Evolutionary conservation across 23 tunicate genomes (phyloP).

Genomic region (Ciona savignyi): DNA sequence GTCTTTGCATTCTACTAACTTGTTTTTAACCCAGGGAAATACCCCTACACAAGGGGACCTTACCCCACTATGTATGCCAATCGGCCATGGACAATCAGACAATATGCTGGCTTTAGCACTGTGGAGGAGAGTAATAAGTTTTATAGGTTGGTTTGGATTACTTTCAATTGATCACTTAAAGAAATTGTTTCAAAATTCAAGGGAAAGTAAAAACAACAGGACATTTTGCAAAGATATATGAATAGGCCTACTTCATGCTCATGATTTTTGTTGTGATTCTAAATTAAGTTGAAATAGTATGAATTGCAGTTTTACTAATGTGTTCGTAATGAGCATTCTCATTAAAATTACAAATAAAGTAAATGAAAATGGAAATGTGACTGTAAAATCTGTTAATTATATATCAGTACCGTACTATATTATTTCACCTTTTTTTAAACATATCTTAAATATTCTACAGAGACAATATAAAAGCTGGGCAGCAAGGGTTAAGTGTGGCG

Average conservation of each 20-base stretch:
- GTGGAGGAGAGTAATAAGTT: slow-evolving; percentile 95
- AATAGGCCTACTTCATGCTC: too few relatives aligned
- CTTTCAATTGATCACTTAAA: neutral
- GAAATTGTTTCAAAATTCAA: too few relatives aligned
- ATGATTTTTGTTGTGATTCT: neutral
- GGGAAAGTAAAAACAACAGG: too few relatives aligned
- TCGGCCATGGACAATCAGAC: slow-evolving; percentile 99
- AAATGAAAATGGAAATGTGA: neutral
- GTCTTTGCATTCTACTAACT: neutral
- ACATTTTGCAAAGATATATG: too few relatives aligned
- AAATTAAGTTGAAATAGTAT: slow-evolving; percentile 7
- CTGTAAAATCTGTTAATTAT: neutral
- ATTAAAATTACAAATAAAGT: too few relatives aligned
- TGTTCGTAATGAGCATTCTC: neutral
- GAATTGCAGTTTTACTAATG: neutral
- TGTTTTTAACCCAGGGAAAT: slow-evolving; percentile 60
- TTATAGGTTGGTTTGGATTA: slow-evolving; percentile 44
- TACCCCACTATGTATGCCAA: slow-evolving; percentile 99
- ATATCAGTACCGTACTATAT: neutral
- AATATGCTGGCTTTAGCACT: slow-evolving; percentile 98
- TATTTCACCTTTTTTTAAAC: too few relatives aligned
- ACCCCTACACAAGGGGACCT: slow-evolving; percentile 97
- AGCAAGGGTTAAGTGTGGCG: slow-evolving; percentile 96
- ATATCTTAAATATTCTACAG: slow-evolving; percentile 16
- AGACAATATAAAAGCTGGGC: slow-evolving; percentile 97